Base-by-base conservation (phyloP, 2,113 vertebrate species). In the Ahaetulla prasina region DNA sequence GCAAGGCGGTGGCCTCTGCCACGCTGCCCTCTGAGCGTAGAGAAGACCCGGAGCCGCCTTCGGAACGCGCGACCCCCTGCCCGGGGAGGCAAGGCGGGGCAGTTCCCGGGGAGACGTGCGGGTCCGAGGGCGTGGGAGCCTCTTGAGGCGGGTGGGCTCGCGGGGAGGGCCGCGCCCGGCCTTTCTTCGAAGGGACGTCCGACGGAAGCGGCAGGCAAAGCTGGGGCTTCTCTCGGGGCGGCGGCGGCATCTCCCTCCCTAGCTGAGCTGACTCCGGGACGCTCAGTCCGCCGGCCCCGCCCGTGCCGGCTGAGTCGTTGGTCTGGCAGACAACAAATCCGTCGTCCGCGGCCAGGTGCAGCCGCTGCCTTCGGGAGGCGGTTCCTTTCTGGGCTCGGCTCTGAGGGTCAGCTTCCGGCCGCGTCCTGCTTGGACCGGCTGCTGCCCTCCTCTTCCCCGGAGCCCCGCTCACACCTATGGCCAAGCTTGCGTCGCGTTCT, bases 251-350 rank as follows among this genome's bases (percentile, higher is more conserved):
- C 85, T 10, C 86, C 30, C 27, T 18, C 49, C 47, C 20, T 3
- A 5, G 14, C 47, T 87, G 25, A 25, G 27, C 25, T 12, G 30
- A 12, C 30, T 16, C 63, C 30, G 2, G 27, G 12, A 11, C 23
- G 20, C 9, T 25, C 45, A 1, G 8, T 9, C 18, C 23, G 3
- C 43, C 7, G 39, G 20, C 20, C 22, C 43, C 39, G 3, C 35
- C 84, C 43, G 11, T 20, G 1, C 45, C 2, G 18, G 1, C 20
- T 0, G 45, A 14, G 0, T 30, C 1, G 39, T 2, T 3, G 25
- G 23, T 22, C 84, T 5, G 10, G 11, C 45, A 2, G 11, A 47
- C 22, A 1, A 16, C n/a, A 74, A 74, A 35, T 35, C 14, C n/a
- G n/a, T 6, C 16, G 16, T 39, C n/a, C 14, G n/a, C 4, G 63